Conservation (phyloP, 2,888 invertebrate species). For the Melieria omissa region DNA sequence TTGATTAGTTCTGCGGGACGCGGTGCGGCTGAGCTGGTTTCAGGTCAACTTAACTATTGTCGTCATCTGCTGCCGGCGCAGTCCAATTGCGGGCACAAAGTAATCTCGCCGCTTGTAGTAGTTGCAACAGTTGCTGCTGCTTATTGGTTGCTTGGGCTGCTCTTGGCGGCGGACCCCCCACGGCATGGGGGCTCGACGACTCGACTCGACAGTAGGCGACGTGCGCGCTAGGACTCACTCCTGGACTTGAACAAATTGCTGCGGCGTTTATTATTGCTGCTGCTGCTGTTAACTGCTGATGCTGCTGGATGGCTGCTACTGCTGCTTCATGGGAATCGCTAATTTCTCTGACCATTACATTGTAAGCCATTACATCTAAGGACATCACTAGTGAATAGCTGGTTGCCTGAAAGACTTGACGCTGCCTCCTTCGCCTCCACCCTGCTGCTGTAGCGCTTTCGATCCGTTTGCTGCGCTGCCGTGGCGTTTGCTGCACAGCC, state of each 20-base stretch:
- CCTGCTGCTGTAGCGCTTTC: no score
- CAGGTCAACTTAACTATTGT: constrained; percentile 54
- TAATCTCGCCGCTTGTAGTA: constrained; percentile 27
- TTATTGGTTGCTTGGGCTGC: constrained; percentile 32
- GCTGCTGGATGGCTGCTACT: constrained; percentile 20
- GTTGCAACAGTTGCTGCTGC: constrained; percentile 34
- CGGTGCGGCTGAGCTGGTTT: constrained; percentile 2
- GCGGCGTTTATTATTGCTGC: constrained; percentile 11
- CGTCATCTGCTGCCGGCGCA: constrained; percentile 44
- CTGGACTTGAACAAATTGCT: no score
- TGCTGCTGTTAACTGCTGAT: constrained; percentile 15
- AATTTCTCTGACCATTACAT: constrained; percentile 61
- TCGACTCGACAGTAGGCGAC: no score
- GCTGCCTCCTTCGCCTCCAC: no score
- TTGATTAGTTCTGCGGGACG: constrained; percentile 4
- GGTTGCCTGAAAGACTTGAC: constrained; percentile 33
- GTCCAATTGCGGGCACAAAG: constrained; percentile 25
- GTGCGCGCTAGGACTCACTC: no score
- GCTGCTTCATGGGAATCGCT: constrained; percentile 47
- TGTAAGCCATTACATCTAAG: constrained; percentile 66
- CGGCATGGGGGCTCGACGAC: constrained; percentile 64
- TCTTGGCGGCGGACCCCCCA: constrained; percentile 65
- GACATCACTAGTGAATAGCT: constrained; percentile 60
- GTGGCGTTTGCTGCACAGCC: no score
- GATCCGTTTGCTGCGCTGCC: no score